These are phyloP conservation scores for Sapayoa aenigma DNA, from an alignment of 2,113 vertebrate genomes.

Conservation along the genomic window DNA sequence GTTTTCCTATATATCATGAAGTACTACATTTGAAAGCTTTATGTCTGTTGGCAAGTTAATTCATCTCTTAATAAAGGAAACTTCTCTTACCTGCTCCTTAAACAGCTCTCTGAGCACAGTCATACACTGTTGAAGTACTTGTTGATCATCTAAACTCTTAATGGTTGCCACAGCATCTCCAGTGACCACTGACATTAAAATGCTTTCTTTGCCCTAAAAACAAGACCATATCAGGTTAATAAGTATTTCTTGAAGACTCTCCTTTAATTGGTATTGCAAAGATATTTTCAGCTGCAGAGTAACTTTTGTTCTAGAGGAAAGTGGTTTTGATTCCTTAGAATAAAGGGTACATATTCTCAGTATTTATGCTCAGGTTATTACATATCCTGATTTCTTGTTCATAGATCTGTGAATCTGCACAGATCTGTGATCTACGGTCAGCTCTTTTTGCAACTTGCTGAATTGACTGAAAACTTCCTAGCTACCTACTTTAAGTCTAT, in stretches of 20 bases:
- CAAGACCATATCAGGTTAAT: neutral
- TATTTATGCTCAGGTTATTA: neutral
- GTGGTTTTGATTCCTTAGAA: neutral
- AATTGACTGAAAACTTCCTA: neutral
- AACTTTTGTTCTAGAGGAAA: neutral
- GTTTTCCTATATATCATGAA: neutral
- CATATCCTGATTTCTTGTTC: neutral
- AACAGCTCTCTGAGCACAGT: constrained; percentile 87
- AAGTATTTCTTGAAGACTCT: neutral
- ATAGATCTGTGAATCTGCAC: neutral
- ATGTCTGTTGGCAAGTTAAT: neutral
- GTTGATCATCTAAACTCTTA: constrained; percentile 83
- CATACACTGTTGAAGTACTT: constrained; percentile 88
- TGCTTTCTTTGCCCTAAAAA: constrained; percentile 84
- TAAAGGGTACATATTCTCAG: neutral
- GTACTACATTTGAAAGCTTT: neutral
- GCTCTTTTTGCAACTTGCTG: neutral
- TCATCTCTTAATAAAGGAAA: neutral
- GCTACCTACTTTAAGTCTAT: neutral
- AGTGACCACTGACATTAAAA: constrained; percentile 93
- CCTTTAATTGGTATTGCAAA: neutral
- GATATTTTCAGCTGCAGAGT: neutral
- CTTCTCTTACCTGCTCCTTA: constrained; percentile 87
- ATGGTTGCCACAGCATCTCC: constrained; percentile 86
- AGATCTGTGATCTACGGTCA: neutral